These are phyloP conservation scores for Perccottus glenii DNA, from an alignment of 2,113 vertebrate species.

Conservation along the genomic window DNA sequence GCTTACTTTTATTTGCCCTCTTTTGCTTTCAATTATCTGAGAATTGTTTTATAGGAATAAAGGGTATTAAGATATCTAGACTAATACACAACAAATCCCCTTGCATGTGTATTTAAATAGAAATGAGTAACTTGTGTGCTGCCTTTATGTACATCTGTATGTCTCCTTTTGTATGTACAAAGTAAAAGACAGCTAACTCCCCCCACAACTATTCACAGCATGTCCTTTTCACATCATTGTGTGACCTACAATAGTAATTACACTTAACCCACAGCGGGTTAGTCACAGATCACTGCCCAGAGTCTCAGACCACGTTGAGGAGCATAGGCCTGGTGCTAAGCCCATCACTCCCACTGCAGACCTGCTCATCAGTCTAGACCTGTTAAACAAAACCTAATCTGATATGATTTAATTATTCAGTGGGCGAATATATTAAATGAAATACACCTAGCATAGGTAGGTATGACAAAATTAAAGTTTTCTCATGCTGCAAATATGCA, in stretches of 20 bases:
- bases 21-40: too few species aligned
- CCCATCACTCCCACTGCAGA: neutral
- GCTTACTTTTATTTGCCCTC: too few species aligned
- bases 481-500: too few species aligned
- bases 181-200: conserved; percentile 40
- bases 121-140: conserved; percentile 1
- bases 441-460: too few species aligned
- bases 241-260: conserved; percentile 25
- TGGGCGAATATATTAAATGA: too few species aligned
- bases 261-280: conserved; percentile 33
- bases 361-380: neutral
- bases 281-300: conserved; percentile 41
- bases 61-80: too few species aligned
- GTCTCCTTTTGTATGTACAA: neutral
- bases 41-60: too few species aligned
- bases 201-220: conserved; percentile 2
- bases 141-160: conserved; percentile 10
- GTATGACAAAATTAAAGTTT: too few species aligned
- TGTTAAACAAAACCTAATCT: neutral
- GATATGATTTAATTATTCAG: too few species aligned
- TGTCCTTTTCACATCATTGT: conserved; percentile 24
- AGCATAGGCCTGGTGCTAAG: neutral
- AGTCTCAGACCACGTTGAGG: conserved; percentile 12
- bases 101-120: neutral
- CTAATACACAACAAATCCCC: too few species aligned